Base-by-base conservation (phyloP, 35 echinoderm and acorn worm genomes). In the Acanthaster planci region DNA sequence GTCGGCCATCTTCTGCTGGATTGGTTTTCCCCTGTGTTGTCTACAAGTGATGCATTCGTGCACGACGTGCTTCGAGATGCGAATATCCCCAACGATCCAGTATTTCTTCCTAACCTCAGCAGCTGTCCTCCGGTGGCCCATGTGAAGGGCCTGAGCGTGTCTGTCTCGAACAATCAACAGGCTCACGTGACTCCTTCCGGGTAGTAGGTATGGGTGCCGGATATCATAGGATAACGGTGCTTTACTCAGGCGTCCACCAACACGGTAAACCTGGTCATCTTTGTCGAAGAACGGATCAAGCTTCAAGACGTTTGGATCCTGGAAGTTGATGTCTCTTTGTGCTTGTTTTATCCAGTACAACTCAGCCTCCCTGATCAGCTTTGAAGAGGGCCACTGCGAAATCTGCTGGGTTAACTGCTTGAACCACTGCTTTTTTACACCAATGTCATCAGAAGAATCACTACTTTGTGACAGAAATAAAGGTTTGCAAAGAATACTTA, bases 271-370 rank as follows among this genome's bases (percentile, higher is more conserved):
- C 76, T 83, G 82, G 2, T 94, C 87, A 34, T 86, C 77, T 52
- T 94, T 88, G 59, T 94, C 92, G 16, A 86, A 90, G 64, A 90
- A 90, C 37, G 88, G 88, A 80, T 94, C 78, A 1, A 93, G 38
- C 67, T 92, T 93, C 86, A 93, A 55, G 21, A 93, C 79, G 40
- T 93, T 88, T 5, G 79, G 79, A 88, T 93, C 80, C 8, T 85
- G 59, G 72, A 93, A 93, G 72, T 93, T 67, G 16, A 93, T 84
- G 19, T 80, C 91, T 36, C 76, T 84, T 93, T 93, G 86, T 29
- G 91, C 91, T 37, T 93, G 67, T 83, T 72, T 79, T 19, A 93
- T 93, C 85, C 85, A 88, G 34, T 92, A 92, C 47, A 92, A 60
- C 60, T 92, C 90, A 2, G 90, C 90, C 55, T 82, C 85, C n/a